Percentiles rank a stretch among this genome's conserved stretches.
These are phyloP conservation scores for Sarcophilus harrisii DNA, from an alignment of 2,797 vertebrate genomes.

Conservation along the genomic window DNA sequence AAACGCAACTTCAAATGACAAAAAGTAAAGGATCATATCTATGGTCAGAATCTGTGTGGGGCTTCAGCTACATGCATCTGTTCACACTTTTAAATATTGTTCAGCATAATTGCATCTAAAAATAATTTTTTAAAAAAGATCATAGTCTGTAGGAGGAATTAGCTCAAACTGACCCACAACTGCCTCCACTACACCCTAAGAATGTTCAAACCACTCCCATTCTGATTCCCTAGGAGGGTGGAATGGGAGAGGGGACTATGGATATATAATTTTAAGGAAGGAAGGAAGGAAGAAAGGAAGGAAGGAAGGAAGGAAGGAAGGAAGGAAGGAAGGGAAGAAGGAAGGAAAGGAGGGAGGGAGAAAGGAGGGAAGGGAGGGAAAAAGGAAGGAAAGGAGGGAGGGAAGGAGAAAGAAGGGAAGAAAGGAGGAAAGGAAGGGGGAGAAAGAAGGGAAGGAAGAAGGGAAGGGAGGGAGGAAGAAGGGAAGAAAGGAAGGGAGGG, in stretches of 20 bases:
- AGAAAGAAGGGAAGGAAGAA: slow-evolving; percentile 47
- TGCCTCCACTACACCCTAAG: not conserved
- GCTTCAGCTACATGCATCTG: slow-evolving; percentile 72
- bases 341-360: slow-evolving; percentile 64
- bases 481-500: slow-evolving; percentile 42
- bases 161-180: not conserved
- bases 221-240: not conserved
- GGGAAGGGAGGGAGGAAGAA: not conserved
- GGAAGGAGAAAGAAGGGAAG: too few relatives aligned
- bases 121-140: slow-evolving; percentile 19
- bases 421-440: too few relatives aligned
- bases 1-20: slow-evolving; percentile 83
- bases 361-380: too few relatives aligned
- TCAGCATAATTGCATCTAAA: slow-evolving; percentile 41
- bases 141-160: not conserved
- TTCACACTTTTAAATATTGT: slow-evolving; percentile 75
- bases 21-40: slow-evolving; percentile 78
- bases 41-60: slow-evolving; percentile 74
- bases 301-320: not conserved
- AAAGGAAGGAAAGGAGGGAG: too few relatives aligned
- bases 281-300: too few relatives aligned
- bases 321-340: slow-evolving; percentile 55
- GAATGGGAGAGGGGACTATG: not conserved
- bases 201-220: not conserved
- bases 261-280: slow-evolving; percentile 38